phyloP scores from a whole-genome alignment of 2,888 invertebrate genomes.

The Mactromeris polynyma region DNA sequence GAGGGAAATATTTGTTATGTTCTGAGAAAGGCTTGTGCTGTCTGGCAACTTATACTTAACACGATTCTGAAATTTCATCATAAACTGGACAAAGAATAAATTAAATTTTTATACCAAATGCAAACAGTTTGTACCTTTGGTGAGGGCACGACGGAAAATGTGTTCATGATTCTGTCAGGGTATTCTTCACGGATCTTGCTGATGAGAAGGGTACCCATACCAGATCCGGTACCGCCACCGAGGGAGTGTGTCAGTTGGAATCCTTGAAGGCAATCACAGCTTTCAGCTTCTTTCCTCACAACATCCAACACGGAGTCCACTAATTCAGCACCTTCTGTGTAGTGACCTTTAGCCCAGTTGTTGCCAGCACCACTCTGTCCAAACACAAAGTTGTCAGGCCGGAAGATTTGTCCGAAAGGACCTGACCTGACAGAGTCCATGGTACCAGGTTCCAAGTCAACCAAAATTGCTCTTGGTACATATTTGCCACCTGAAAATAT shows the following conservation, averaged over 20 bases:
- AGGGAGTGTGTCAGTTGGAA: conserved; percentile 89
- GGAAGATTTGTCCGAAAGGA: conserved; percentile 77
- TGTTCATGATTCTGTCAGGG: conserved; percentile 92
- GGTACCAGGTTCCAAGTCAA: conserved; percentile 98
- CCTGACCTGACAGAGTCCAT: conserved; percentile 94
- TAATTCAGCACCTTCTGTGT: conserved; percentile 40
- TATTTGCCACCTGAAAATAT: conserved; percentile 91
- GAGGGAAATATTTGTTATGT: no score
- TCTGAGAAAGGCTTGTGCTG: no score
- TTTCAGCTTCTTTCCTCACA: conserved; percentile 38
- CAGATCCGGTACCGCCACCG: conserved; percentile 96
- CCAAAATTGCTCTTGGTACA: conserved; percentile 96
- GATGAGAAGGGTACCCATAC: conserved; percentile 95
- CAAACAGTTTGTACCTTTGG: conserved; percentile 89
- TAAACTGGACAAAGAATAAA: no score
- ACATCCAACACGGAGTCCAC: conserved; percentile 39
- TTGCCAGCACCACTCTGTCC: conserved; percentile 34
- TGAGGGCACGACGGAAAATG: conserved; percentile 97
- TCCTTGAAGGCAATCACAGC: conserved; percentile 83
- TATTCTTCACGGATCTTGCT: conserved; percentile 95
- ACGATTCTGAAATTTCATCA: no score
- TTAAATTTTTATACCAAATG: no score
- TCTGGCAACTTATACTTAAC: no score
- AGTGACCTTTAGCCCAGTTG: conserved; percentile 35
- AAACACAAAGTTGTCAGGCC: conserved; percentile 31